These are phyloP conservation scores for Taphrorychus bicolor DNA, from an alignment of 2,888 invertebrate species.

Conservation along the genomic window DNA sequence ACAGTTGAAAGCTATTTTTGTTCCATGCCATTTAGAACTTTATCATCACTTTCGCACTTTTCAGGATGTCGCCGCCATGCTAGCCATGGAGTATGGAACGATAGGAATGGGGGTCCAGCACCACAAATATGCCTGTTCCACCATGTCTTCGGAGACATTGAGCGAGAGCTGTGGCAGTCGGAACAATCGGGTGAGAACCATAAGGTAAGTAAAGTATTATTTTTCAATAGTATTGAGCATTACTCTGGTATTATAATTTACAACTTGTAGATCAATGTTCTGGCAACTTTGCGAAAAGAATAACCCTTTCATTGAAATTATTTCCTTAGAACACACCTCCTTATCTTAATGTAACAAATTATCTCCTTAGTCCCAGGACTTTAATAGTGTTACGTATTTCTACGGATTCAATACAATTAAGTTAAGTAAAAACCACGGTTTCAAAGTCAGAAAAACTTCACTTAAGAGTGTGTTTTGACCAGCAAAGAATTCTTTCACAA, in stretches of 20 bases:
- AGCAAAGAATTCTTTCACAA: too few species aligned
- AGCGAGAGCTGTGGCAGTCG: constrained; percentile 61
- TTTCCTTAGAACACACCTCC: too few species aligned
- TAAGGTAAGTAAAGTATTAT: constrained; percentile 49
- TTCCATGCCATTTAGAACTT: neutral
- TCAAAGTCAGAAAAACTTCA: too few species aligned
- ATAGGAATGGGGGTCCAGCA: constrained; percentile 42
- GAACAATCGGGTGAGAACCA: constrained; percentile 66
- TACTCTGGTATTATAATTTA: neutral
- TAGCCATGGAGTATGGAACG: constrained; percentile 41
- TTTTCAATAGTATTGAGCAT: neutral
- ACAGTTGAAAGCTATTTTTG: neutral
- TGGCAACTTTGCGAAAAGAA: too few species aligned
- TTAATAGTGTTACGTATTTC: too few species aligned
- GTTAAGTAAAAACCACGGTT: too few species aligned
- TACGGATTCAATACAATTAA: too few species aligned
- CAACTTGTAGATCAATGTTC: too few species aligned
- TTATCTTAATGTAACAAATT: too few species aligned
- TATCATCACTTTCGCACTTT: neutral
- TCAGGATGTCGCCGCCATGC: constrained; percentile 16
- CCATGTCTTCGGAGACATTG: constrained; percentile 57
- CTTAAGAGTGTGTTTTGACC: too few species aligned
- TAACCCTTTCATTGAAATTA: too few species aligned
- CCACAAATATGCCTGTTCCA: constrained; percentile 54
- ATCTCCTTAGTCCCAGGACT: too few species aligned